These are phyloP conservation scores for Magallana ariakensis DNA, from an alignment of 1,140 invertebrate species.

Conservation along the genomic window DNA sequence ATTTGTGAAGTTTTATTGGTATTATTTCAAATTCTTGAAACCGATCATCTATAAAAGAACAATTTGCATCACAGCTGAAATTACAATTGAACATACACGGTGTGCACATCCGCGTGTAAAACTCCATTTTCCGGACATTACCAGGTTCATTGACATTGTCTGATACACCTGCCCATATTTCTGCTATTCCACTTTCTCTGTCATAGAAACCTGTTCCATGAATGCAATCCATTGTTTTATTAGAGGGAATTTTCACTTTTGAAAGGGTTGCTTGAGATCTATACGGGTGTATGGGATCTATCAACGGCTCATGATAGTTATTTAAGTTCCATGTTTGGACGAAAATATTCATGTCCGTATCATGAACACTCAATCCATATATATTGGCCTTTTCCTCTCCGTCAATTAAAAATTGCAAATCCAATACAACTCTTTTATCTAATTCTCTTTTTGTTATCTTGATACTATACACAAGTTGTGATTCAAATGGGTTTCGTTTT, in stretches of 20 bases:
- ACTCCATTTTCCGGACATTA: conserved; percentile 39
- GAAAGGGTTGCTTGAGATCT: conserved; percentile 25
- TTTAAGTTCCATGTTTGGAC: conserved; percentile 46
- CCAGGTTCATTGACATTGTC: conserved; percentile 47
- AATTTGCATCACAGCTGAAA: conserved; percentile 45
- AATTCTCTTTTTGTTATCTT: conserved; percentile 23
- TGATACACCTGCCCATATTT: conserved; percentile 59
- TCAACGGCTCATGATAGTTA: conserved; percentile 39
- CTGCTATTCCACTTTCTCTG: conserved; percentile 53
- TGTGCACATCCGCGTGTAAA: conserved; percentile 43
- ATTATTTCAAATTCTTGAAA: conserved; percentile 38
- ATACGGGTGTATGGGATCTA: conserved; percentile 43
- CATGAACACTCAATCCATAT: conserved; percentile 36
- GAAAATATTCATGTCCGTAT: background rate
- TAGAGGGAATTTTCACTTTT: conserved; percentile 36
- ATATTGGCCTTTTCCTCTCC: conserved; percentile 47
- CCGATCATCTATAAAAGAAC: background rate
- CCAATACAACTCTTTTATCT: conserved; percentile 3
- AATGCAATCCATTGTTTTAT: conserved; percentile 43
- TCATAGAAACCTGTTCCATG: conserved; percentile 59
- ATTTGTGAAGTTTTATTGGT: background rate
- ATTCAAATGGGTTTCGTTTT: conserved; percentile 47
- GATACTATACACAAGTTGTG: conserved; percentile 41
- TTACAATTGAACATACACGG: conserved; percentile 43
- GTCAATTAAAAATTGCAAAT: conserved; percentile 45